Evolutionary conservation across 2,797 vertebrate genomes (phyloP), one percentile per base, ranked within the genome.

Genomic region (Nannoperca australis): DNA sequence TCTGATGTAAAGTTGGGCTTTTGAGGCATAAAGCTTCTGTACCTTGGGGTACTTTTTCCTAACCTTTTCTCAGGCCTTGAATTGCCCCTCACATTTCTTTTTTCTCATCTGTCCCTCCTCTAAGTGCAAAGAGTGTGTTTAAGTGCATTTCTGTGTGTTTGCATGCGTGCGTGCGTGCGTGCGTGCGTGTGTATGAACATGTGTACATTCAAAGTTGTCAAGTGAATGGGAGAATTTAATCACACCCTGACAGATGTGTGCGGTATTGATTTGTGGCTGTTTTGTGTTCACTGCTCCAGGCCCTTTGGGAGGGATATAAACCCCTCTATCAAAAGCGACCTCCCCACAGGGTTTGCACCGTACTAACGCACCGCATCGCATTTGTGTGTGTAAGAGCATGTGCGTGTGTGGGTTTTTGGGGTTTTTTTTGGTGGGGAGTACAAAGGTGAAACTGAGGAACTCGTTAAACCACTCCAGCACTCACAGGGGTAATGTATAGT

Each of bases 211-310:
- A 64, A 78, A 22, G 79, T 53, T 76, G 71, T 85, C 72, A 40
- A 61, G 76, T 70, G 85, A 85, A 79, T 58, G 36, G 44, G 72
- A 85, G 78, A 79, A 85, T 92, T 85, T 89, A 93, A 94, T 94
- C 88, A 82, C 87, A 76, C 69, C 82, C 79, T 72, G 62, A 86
- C 90, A 92, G 84, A 90, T 91, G 85, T 91, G 86, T 65, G 70
- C n/a, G 15, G 76, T 93, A 93, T 93, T 89, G 92, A 95, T 93
- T 89, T 82, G 86, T 82, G 51, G 71, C 82, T 86, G 80, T 85
- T 90, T 87, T 58, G 75, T 76, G 76, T 90, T 85, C 61, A 45
- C 36, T 53, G 88, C 87, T 87, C 2, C 61, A 8, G 81, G 83
- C 65, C 78, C 79, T 65, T 24, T 24, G 67, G 84, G 89, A 77